Evolutionary conservation across 2,797 vertebrate genomes (phyloP).

Genomic region (Coregonus sp.): DNA sequence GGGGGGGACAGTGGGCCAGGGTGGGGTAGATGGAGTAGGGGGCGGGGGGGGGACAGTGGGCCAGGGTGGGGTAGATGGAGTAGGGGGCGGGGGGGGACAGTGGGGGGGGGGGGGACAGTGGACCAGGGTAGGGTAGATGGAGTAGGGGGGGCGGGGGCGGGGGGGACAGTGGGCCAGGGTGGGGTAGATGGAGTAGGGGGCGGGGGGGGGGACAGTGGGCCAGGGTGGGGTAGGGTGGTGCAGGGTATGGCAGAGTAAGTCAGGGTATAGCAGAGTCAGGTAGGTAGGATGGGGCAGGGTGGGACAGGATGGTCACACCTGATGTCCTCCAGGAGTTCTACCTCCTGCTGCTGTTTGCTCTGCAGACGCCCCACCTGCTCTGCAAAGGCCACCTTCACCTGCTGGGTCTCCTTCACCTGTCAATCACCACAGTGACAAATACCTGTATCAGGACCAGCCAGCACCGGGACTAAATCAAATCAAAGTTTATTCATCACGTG

Average conservation of each 20-base stretch:
- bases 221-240: background rate
- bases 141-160: background rate
- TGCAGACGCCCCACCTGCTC: constrained; percentile 85
- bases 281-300: background rate
- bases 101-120: no score
- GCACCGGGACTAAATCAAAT: no score
- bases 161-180: background rate
- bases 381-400: constrained; percentile 83
- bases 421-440: background rate
- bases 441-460: background rate
- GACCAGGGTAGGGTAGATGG: background rate
- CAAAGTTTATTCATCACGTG: background rate
- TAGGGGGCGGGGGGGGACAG: no score
- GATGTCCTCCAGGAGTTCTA: constrained; percentile 88
- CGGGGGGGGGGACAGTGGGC: background rate
- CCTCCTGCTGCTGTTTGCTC: constrained; percentile 82
- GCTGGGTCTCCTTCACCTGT: constrained; percentile 85
- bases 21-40: no score
- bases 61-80: no score
- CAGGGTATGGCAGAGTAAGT: background rate
- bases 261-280: background rate
- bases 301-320: constrained; percentile 65
- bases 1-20: no score
- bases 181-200: background rate
- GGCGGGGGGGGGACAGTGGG: no score